These are phyloP conservation scores for Burhinus bistriatus DNA, from an alignment of 2,113 vertebrate species.

Conservation along the genomic window DNA sequence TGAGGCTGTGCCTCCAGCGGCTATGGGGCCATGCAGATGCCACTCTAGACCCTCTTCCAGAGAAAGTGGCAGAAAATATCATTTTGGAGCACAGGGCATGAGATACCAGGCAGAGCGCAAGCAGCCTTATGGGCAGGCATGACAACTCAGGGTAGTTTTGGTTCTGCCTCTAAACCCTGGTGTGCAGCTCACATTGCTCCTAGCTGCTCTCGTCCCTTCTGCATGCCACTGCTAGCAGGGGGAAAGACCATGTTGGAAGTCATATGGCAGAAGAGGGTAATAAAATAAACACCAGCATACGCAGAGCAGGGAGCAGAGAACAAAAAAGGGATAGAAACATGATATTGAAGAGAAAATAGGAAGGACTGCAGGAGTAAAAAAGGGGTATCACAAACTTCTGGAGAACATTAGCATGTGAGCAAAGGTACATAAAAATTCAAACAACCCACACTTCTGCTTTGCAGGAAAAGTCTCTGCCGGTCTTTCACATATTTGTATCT, in stretches of 20 bases:
- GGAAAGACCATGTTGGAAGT: background rate
- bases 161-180: background rate
- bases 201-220: background rate
- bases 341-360: background rate
- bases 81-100: background rate
- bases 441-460: background rate
- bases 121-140: background rate
- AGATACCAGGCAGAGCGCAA: background rate
- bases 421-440: conserved; percentile 1
- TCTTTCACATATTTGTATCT: background rate
- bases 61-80: background rate
- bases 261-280: background rate
- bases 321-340: background rate
- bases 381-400: background rate
- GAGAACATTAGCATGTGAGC: background rate
- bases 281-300: background rate
- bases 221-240: fast-evolving
- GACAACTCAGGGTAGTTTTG: background rate
- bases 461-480: background rate
- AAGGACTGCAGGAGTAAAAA: background rate
- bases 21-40: background rate
- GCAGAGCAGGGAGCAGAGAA: background rate
- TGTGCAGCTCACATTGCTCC: background rate
- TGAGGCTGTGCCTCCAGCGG: background rate
- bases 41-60: background rate